Conservation (phyloP, 2,113 vertebrate genomes). For the Sciurus niger region DNA sequence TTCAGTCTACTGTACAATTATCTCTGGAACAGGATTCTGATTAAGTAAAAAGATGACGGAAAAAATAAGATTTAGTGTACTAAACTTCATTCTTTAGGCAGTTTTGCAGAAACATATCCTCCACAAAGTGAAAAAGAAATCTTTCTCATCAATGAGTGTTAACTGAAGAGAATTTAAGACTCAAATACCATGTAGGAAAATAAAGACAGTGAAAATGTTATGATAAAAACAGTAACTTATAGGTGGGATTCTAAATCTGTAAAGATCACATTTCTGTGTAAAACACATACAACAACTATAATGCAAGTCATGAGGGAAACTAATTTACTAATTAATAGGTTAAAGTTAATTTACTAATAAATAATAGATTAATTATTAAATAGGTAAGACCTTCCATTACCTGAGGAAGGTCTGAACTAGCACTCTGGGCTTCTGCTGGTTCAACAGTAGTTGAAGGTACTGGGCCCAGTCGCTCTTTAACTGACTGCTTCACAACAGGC, state of each 20-base stretch:
- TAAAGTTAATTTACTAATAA: constrained; percentile 32
- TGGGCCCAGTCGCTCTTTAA: constrained; percentile 97
- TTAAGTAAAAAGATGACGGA: constrained; percentile 69
- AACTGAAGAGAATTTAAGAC: constrained; percentile 65
- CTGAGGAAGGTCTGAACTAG: constrained; percentile 90
- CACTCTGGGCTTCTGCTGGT: constrained; percentile 91
- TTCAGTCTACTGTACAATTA: constrained; percentile 55
- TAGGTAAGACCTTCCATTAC: constrained; percentile 83
- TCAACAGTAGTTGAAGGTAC: constrained; percentile 92
- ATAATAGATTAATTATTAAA: neutral
- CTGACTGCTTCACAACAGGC: constrained; percentile 94
- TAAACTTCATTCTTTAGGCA: constrained; percentile 61
- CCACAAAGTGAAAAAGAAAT: constrained; percentile 63
- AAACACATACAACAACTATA: constrained; percentile 57
- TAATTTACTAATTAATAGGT: constrained; percentile 15
- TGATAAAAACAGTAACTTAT: constrained; percentile 7
- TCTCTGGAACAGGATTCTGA: constrained; percentile 41
- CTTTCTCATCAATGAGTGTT: constrained; percentile 60
- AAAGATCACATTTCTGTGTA: constrained; percentile 60
- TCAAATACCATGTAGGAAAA: constrained; percentile 61
- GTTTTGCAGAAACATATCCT: constrained; percentile 61
- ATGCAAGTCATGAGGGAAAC: constrained; percentile 49
- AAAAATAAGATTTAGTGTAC: constrained; percentile 69
- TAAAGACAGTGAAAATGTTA: constrained; percentile 34
- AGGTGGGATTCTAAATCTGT: constrained; percentile 21